phyloP scores from a whole-genome alignment of 37 sponge, comb jelly and placozoan species.

The Geodia barretti region DNA sequence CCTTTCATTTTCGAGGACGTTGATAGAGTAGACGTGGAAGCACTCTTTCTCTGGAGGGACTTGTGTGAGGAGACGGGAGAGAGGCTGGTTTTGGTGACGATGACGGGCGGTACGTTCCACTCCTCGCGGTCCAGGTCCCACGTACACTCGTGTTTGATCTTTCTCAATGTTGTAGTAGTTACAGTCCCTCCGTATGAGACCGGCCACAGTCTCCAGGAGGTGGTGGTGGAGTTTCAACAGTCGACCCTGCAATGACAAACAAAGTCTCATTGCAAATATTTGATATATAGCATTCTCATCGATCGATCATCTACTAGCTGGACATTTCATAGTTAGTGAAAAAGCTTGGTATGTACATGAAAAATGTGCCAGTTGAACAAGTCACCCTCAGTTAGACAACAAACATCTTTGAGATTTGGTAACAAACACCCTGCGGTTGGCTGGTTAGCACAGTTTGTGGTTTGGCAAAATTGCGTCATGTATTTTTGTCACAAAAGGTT shows the following conservation, averaged over 20 bases:
- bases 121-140: slow-evolving; percentile 70
- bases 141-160: slow-evolving; percentile 60
- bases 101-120: slow-evolving; percentile 78
- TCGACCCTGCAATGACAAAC: slow-evolving; percentile 45
- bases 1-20: background rate
- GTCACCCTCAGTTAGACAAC: too few relatives aligned
- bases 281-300: too few relatives aligned
- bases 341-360: too few relatives aligned
- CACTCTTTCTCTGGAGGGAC: background rate
- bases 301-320: too few relatives aligned
- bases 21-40: background rate
- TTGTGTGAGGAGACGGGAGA: slow-evolving; percentile 6
- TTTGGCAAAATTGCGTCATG: too few relatives aligned
- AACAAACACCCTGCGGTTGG: too few relatives aligned
- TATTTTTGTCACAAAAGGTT: too few relatives aligned
- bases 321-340: too few relatives aligned
- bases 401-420: too few relatives aligned
- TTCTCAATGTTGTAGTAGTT: slow-evolving; percentile 97
- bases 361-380: too few relatives aligned
- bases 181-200: slow-evolving; percentile 87
- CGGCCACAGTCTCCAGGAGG: slow-evolving; percentile 67
- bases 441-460: too few relatives aligned
- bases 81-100: slow-evolving; percentile 23
- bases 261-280: too few relatives aligned
- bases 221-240: slow-evolving; percentile 75